Evolutionary conservation across 2,888 invertebrate genomes (phyloP).

Genomic region (Drosophila pseudotakahashii): DNA sequence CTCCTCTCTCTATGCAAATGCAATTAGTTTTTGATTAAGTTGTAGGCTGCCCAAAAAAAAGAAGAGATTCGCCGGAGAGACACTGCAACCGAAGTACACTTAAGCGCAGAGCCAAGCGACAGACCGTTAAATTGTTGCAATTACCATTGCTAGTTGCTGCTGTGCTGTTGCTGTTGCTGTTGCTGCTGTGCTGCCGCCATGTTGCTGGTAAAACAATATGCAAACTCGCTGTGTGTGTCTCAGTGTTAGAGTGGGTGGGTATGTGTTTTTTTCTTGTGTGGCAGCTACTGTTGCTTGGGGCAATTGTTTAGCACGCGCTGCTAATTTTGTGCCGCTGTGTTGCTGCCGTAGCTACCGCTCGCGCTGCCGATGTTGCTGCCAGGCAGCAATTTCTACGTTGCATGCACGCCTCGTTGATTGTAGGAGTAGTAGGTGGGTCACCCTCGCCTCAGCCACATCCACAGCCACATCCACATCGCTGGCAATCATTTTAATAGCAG

Average conservation of each 20-base stretch:
- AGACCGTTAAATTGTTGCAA: conserved; percentile 84
- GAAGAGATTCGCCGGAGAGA: conserved; percentile 6
- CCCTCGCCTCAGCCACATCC: conserved; percentile 24
- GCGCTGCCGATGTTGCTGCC: conserved; percentile 56
- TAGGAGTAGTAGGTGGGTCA: conserved; percentile 75
- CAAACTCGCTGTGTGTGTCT: conserved; percentile 42
- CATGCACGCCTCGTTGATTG: conserved; percentile 82
- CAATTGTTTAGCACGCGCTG: conserved; percentile 80
- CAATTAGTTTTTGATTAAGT: conserved; percentile 80
- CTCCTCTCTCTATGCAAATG: conserved; percentile 75
- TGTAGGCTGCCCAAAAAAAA: conserved; percentile 65
- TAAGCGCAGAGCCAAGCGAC: conserved; percentile 81
- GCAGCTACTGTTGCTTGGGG: conserved; percentile 58
- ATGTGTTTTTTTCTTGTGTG: conserved; percentile 22
- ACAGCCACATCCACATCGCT: conserved; percentile 11
- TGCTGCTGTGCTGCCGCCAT: conserved; percentile 61
- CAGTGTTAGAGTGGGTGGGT: conserved; percentile 53
- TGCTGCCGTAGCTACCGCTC: conserved; percentile 12
- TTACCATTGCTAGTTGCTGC: conserved; percentile 75
- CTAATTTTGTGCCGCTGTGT: conserved; percentile 67
- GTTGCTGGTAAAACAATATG: conserved; percentile 77
- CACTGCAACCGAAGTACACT: conserved; percentile 78
- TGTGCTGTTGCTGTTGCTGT: conserved; percentile 28
- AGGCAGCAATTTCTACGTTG: conserved; percentile 78
- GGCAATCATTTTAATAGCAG: conserved; percentile 77